Evolutionary conservation across 2,113 vertebrate species (phyloP), one percentile per base, ranked within the genome.

Genomic region (Taxidea taxus): DNA sequence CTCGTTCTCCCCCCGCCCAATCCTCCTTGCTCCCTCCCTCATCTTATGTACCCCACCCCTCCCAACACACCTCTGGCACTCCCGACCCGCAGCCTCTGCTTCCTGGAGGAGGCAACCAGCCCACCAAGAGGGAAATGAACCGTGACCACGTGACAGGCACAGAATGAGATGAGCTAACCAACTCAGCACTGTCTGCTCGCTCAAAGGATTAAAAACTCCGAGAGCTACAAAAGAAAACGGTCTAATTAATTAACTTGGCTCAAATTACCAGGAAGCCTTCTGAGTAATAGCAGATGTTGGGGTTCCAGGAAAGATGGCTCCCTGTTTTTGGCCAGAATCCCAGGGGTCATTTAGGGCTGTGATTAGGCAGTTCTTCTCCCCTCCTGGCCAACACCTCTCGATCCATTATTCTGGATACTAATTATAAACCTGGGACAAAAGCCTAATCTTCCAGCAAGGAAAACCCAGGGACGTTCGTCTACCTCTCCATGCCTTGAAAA

Each of bases 201-300:
- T 97, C 27, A 60, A 91, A 92, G 78, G 60, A 92, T 84, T 44
- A 93, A 95, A 91, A 98, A 92, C 92, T 27, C 90, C 49, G 56
- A 39, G 44, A 60, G n/a, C 70, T 77, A 27, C 64, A 56, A 77
- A 87, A 77, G 47, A 91, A 51, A 95, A 88, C 15, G 64, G 25
- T 54, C 85, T 94, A 42, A n/a, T 96, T 97, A 92, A 39, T 92
- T 87, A 91, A 97, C 90, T 80, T 82, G 95, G 95, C 81, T 95
- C 44, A 87, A 96, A 95, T 66, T 14, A 97, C 82, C 23, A 83
- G 39, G 90, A 97, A 92, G 82, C 54, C 93, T 97, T 97, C 81
- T 92, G 39, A 92, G 47, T 87, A 92, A 92, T 31, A 64, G 87
- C 80, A 94, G 37, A 87, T 92, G 88, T n/a, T 74, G 18, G 68